These are phyloP conservation scores for Danaus chrysippus DNA, from an alignment of 2,888 invertebrate species.

Conservation along the genomic window DNA sequence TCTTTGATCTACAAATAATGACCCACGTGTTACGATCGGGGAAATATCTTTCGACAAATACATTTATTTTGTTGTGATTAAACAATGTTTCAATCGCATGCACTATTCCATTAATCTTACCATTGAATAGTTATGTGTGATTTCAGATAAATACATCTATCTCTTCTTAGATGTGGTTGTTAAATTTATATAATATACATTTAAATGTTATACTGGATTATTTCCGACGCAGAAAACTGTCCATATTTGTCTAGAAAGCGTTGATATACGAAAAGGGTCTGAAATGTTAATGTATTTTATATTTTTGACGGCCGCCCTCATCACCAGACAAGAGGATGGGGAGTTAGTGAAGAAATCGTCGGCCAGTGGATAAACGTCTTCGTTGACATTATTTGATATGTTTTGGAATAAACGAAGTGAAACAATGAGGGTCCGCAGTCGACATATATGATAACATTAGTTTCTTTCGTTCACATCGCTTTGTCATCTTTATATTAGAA, in stretches of 20 bases:
- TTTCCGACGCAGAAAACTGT: no score
- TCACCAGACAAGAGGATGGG: slow-evolving; percentile 21
- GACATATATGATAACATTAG: no score
- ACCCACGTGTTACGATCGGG: slow-evolving; percentile 34
- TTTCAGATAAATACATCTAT: neutral
- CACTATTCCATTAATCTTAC: neutral
- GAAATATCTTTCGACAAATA: slow-evolving; percentile 26
- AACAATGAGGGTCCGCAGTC: no score
- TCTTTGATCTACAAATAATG: slow-evolving; percentile 53
- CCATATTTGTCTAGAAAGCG: neutral
- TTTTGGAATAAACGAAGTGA: slow-evolving; percentile 31
- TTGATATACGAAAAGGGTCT: neutral
- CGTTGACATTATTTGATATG: slow-evolving; percentile 28
- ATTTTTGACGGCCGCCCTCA: slow-evolving; percentile 2
- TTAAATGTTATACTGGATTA: no score
- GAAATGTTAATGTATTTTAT: neutral
- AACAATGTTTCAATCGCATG: neutral
- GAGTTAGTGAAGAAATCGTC: slow-evolving; percentile 23
- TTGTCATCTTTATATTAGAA: no score
- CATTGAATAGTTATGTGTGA: neutral
- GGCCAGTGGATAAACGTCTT: slow-evolving; percentile 22
- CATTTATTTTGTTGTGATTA: slow-evolving; percentile 16
- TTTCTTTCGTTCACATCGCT: no score
- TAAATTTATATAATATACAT: no score
- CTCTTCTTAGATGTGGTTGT: no score